phyloP scores from a whole-genome alignment of 2,888 invertebrate species.

The Copidosoma aretas region DNA sequence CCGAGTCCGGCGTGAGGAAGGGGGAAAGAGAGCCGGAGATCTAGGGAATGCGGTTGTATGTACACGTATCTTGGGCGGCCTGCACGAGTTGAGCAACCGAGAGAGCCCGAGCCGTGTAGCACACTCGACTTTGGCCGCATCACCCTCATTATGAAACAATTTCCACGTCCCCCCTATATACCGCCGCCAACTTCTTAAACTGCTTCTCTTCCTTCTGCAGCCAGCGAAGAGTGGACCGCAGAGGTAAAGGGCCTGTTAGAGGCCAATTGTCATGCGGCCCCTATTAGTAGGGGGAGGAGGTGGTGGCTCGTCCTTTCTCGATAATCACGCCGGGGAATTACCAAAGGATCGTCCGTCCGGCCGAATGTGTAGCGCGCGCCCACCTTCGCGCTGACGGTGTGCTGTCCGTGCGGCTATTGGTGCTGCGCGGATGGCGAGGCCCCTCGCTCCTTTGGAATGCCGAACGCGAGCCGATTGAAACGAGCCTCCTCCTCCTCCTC shows the following conservation, averaged over 20 bases:
- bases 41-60: too few relatives aligned
- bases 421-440: too few relatives aligned
- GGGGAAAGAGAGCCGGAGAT: too few relatives aligned
- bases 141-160: slow-evolving; percentile 56
- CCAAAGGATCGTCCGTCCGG: slow-evolving; percentile 2
- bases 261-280: slow-evolving; percentile 47
- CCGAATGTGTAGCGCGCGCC: background rate
- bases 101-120: slow-evolving; percentile 44
- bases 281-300: slow-evolving; percentile 47
- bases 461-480: slow-evolving; percentile 31
- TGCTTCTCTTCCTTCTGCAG: background rate
- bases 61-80: too few relatives aligned
- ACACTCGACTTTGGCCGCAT: slow-evolving; percentile 48
- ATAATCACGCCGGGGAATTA: slow-evolving; percentile 42
- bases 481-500: slow-evolving; percentile 15
- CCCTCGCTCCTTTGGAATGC: slow-evolving; percentile 26
- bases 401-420: too few relatives aligned
- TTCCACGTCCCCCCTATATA: slow-evolving; percentile 47
- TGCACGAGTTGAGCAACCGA: too few relatives aligned
- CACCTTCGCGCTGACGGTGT: too few relatives aligned
- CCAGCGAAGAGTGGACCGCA: background rate
- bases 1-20: too few relatives aligned
- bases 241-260: slow-evolving; percentile 39
- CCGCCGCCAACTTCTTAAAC: background rate
- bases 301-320: slow-evolving; percentile 46